Evolutionary conservation across 2,113 vertebrate genomes (phyloP), one percentile per base, ranked within the genome.

Genomic region (Zosterops pallidus): DNA sequence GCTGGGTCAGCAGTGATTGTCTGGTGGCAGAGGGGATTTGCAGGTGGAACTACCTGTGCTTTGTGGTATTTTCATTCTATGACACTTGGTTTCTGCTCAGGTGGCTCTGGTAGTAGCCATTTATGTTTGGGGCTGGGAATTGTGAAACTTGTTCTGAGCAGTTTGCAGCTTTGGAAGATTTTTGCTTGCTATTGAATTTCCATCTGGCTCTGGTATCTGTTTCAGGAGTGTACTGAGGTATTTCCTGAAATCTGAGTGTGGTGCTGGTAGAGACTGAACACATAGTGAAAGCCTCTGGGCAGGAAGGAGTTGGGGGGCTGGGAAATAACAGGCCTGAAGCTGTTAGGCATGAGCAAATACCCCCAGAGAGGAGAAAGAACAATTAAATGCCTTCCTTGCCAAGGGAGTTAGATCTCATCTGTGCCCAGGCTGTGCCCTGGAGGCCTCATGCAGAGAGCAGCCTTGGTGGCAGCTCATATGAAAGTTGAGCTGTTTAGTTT

Each of bases 221-320:
- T 81, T 63, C 82, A 65, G 68, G 72, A 95, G 59, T 5, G 12
- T 24, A 31, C 68, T 39, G 10, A 81, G 77, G 69, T 80, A 42
- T 81, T 95, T 95, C 77, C 83, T 89, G 89, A 78, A 77, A 89
- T 59, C 56, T 46, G 29, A 89, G 70, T 41, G 14, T 14, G 14
- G 13, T 70, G 22, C 64, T 0, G 0, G 64, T 57, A 37, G 47
- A 46, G 56, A 55, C 57, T 64, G 39, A 10, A 24, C 2, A 0
- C 33, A 21, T 16, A 56, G 63, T 20, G 41, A 42, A 82, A 60
- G 70, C 16, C 31, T 42, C 44, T 33, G 69, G 39, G 78, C 69
- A 68, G 81, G 63, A 92, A 29, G 31, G 53, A 82, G 37, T 41
- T 39, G 18, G 6, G 53, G 47, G 65, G 42, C 31, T 7, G 4